Evolutionary conservation across 2,888 invertebrate genomes (phyloP), one percentile per base, ranked within the genome.

Genomic region (Eugnorisma glareosa): DNA sequence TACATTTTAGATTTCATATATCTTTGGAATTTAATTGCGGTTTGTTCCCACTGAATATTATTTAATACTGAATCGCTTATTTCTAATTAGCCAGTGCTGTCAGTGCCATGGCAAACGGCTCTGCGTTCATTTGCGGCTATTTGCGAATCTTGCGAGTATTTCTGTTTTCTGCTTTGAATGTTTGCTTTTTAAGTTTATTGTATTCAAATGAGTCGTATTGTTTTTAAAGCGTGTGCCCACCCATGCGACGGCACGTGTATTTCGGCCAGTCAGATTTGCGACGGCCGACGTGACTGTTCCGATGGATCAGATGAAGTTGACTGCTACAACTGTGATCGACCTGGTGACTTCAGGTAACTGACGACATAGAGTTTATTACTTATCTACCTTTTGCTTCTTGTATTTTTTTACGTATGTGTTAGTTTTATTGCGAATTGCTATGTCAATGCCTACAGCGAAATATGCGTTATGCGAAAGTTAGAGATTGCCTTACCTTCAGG

Each of bases 181-280:
- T 69, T 77, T 75, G 59, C 79, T 73, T 81, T 86, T 85, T 83
- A 61, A 74, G 51, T 54, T 74, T 74, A 69, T 70, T 81, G 59
- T 81, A 81, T 81, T 77, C 75, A 81, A 85, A 84, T 83, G 68
- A 81, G 82, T 89, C 83, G 88, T 91, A 87, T 93, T 94, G 90
- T 93, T 93, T 93, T 95, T 93, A 89, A 93, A 95, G 95, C 88
- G 15, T 96, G 96, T 92, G 86, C 81, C 79, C 93, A 92, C 89
- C 66, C 79, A 79, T 96, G 97, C 93, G 97, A 97, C 93, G 97
- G 97, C 87, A 95, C 92, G 91, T 98, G 98, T 93, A 95, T 98
- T 91, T 95, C 96, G 82, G 96, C 94, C 89, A 93, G 90, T 88
- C 95, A 94, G 91, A 97, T 97, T 93, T 98, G 98, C 93, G 96